Base-by-base conservation (phyloP, 2,888 invertebrate species). In the Candidula unifasciata region DNA sequence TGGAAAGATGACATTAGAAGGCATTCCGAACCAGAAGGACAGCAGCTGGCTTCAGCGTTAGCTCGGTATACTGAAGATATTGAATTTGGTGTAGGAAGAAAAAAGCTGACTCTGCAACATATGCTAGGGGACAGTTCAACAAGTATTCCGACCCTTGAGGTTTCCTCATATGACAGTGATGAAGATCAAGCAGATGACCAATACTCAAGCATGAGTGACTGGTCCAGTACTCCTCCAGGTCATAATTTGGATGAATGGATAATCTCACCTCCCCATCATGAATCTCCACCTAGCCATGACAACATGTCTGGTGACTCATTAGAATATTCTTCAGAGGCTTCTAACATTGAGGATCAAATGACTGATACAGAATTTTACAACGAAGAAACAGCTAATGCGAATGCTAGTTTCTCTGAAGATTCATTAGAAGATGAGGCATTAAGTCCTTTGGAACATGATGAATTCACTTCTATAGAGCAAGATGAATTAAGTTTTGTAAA, bases 1-100 rank as follows among this genome's bases (percentile, higher is more conserved):
- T 84, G 87, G 81, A 88, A 88, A 83, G 89, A 89, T 83, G 89
- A 89, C n/a, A 87, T 87, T 44, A 85, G 90, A 73, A 87, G 90
- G 52, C 90, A 90, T 81, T 91, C 91, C 30, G 90, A 89, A 37
- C 91, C 91, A 24, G 89, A 88, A 52, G 90, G 90, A 60, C 89
- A 89, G 27, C 83, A 86, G 54, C 87, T 90, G 78, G 90, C 87
- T 10, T 74, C 85, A 76, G 90, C 89, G n/a, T 87, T 90, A 78
- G 91, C 90, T 74, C 85, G 88, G 68, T 90, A 85, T 68, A 87
- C 83, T n/a, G 81, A 80, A n/a, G 83, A 85, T 18, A 87, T 87
- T 54, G 83, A 85, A 44, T 30, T 71, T 24, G 78, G 85, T 3
- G 35, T 77, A 68, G 81, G 81, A 16, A 66, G 79, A 68, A 81